phyloP scores from a whole-genome alignment of 2,888 invertebrate species.

The Tridacna crocea region DNA sequence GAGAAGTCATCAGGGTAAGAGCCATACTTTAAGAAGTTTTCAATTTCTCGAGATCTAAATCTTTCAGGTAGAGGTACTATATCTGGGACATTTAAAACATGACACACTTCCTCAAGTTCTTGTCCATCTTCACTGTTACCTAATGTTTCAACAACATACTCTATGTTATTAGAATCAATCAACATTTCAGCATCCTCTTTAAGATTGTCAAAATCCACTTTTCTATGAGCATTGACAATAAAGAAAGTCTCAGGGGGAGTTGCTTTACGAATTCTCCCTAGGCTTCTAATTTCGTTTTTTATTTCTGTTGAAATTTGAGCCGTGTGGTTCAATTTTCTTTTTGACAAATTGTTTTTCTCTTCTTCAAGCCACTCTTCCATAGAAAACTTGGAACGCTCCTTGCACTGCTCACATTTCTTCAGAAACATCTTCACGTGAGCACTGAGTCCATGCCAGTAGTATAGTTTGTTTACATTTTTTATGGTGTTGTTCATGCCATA shows the following conservation, averaged over 20 bases:
- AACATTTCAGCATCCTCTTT: slow-evolving; percentile 36
- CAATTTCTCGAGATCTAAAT: slow-evolving; percentile 56
- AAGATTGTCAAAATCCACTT: slow-evolving; percentile 31
- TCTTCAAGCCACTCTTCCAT: slow-evolving; percentile 41
- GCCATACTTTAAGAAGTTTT: slow-evolving; percentile 39
- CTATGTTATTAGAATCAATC: slow-evolving; percentile 59
- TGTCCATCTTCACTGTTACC: slow-evolving; percentile 46
- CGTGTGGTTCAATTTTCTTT: slow-evolving; percentile 17
- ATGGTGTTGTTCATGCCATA: slow-evolving; percentile 54
- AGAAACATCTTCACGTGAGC: slow-evolving; percentile 52
- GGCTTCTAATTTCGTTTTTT: slow-evolving; percentile 39
- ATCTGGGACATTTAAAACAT: slow-evolving; percentile 56
- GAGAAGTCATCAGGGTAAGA: slow-evolving; percentile 49
- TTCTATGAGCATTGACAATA: slow-evolving; percentile 54
- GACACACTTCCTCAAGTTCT: slow-evolving; percentile 50
- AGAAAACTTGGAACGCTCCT: slow-evolving; percentile 43
- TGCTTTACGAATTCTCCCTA: slow-evolving; percentile 47
- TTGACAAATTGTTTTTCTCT: slow-evolving; percentile 39
- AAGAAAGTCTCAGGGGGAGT: slow-evolving; percentile 60
- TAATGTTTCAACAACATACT: slow-evolving; percentile 58
- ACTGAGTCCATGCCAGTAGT: slow-evolving; percentile 56
- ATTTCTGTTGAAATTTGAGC: slow-evolving; percentile 31
- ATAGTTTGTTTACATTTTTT: slow-evolving; percentile 39
- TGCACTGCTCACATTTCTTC: slow-evolving; percentile 48
- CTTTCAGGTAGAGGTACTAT: slow-evolving; percentile 54